Conservation (phyloP, 1,140 invertebrate species). For the Diploscapter pachys region DNA sequence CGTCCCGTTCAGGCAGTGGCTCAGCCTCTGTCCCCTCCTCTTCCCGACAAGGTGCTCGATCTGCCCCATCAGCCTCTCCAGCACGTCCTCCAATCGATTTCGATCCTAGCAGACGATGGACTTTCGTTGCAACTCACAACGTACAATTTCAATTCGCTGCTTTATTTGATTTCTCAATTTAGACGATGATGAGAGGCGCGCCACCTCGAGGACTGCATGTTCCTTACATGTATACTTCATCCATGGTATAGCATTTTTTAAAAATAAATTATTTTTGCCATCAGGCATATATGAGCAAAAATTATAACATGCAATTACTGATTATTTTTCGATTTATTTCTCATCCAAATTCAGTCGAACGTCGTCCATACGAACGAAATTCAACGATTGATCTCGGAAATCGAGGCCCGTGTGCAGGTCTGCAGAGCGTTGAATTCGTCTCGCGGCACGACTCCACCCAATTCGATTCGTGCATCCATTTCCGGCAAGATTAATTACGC, state of each 20-base stretch:
- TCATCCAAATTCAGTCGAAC: slow-evolving; percentile 9
- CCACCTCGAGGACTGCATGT: slow-evolving; percentile 23
- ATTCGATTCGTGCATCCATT: too few species aligned
- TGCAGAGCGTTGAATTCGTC: slow-evolving; percentile 10
- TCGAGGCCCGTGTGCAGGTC: slow-evolving; percentile 26
- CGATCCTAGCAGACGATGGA: slow-evolving; percentile 31
- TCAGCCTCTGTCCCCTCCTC: too few species aligned
- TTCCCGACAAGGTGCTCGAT: not conserved
- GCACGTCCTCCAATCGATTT: slow-evolving; percentile 25
- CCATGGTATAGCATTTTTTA: not conserved
- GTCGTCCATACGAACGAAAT: slow-evolving; percentile 21
- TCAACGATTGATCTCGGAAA: slow-evolving; percentile 10
- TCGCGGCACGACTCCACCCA: too few species aligned
- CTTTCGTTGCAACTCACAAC: slow-evolving; percentile 32
- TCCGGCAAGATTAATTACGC: too few species aligned
- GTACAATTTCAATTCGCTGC: not conserved
- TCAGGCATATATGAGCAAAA: too few species aligned
- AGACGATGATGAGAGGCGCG: slow-evolving; percentile 12
- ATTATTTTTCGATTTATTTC: too few species aligned
- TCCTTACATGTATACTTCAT: slow-evolving; percentile 22
- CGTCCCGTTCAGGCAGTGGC: too few species aligned
- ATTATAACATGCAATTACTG: too few species aligned
- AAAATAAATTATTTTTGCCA: not conserved
- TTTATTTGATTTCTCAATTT: not conserved
- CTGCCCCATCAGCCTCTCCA: not conserved